These are phyloP conservation scores for Gymnothorax javanicus DNA, from an alignment of 2,797 vertebrate species.

Conservation along the genomic window DNA sequence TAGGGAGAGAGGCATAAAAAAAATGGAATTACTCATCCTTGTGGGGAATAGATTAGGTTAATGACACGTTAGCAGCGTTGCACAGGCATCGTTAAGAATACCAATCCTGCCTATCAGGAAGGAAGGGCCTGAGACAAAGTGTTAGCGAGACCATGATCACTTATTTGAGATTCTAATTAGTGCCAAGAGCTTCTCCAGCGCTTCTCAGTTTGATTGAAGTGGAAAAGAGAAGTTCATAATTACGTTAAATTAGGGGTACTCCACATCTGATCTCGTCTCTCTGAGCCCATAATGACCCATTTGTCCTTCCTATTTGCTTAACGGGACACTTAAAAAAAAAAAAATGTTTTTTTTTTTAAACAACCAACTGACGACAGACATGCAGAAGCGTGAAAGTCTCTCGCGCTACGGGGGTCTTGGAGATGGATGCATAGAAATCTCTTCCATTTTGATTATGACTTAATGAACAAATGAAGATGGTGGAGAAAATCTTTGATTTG, in stretches of 20 bases:
- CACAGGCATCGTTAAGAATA: background rate
- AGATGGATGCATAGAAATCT: background rate
- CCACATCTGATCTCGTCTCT: slow-evolving; percentile 70
- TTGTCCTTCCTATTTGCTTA: slow-evolving; percentile 81
- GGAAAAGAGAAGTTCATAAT: slow-evolving; percentile 74
- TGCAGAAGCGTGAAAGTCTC: slow-evolving; percentile 52
- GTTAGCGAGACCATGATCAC: slow-evolving; percentile 6
- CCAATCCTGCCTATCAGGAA: slow-evolving; percentile 6
- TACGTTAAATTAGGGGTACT: slow-evolving; percentile 77
- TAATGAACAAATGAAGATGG: no score
- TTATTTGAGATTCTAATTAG: slow-evolving; percentile 62
- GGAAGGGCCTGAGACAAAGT: slow-evolving; percentile 2
- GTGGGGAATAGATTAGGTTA: background rate
- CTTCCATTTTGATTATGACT: background rate
- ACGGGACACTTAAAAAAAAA: slow-evolving; percentile 70
- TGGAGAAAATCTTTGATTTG: no score
- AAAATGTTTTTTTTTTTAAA: slow-evolving; percentile 48
- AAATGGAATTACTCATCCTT: background rate
- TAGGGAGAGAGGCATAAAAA: background rate
- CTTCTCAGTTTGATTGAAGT: slow-evolving; percentile 67
- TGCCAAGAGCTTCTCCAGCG: slow-evolving; percentile 60
- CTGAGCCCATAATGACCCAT: slow-evolving; percentile 76
- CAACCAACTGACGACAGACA: slow-evolving; percentile 62
- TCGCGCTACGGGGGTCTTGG: slow-evolving; percentile 24
- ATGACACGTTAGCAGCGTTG: background rate